Percentiles rank a stretch among this genome's conserved stretches.
These are phyloP conservation scores for Neodiprion virginianus DNA, from an alignment of 1,140 invertebrate genomes.

Conservation along the genomic window DNA sequence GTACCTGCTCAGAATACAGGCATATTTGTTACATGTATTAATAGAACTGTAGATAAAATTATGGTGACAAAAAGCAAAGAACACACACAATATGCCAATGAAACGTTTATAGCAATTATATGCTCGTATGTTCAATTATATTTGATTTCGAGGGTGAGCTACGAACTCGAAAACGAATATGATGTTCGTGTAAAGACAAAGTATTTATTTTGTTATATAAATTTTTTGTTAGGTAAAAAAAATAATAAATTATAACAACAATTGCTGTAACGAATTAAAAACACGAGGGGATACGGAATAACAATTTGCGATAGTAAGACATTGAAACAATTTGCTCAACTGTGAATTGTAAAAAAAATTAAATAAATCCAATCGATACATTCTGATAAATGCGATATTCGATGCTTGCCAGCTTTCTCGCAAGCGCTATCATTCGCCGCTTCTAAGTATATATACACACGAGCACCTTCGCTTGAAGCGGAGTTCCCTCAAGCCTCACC, in stretches of 20 bases:
- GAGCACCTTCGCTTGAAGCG: fast-evolving
- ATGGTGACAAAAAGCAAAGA: not conserved
- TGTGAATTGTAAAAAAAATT: too few species aligned
- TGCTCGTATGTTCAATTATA: too few species aligned
- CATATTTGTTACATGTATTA: conserved; percentile 14
- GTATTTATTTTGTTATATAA: conserved; percentile 17
- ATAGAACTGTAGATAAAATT: not conserved
- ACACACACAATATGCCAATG: conserved; percentile 12
- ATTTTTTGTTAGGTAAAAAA: conserved; percentile 23
- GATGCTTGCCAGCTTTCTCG: conserved; percentile 28
- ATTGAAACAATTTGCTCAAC: too few species aligned
- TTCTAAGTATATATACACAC: conserved; percentile 12
- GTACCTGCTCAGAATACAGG: not conserved
- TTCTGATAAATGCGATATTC: too few species aligned
- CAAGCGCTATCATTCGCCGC: conserved; percentile 2
- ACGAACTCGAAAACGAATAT: too few species aligned
- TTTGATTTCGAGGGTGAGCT: too few species aligned
- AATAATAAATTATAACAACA: conserved; percentile 4
- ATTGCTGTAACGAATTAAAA: conserved; percentile 11
- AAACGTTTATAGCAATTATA: too few species aligned
- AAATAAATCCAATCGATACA: too few species aligned
- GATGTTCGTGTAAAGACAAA: not conserved
- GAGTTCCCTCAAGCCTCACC: conserved; percentile 40
- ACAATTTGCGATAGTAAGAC: not conserved
- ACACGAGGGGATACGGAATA: not conserved